Evolutionary conservation across 1,140 invertebrate genomes (phyloP).

Genomic region (Cydia splendana): DNA sequence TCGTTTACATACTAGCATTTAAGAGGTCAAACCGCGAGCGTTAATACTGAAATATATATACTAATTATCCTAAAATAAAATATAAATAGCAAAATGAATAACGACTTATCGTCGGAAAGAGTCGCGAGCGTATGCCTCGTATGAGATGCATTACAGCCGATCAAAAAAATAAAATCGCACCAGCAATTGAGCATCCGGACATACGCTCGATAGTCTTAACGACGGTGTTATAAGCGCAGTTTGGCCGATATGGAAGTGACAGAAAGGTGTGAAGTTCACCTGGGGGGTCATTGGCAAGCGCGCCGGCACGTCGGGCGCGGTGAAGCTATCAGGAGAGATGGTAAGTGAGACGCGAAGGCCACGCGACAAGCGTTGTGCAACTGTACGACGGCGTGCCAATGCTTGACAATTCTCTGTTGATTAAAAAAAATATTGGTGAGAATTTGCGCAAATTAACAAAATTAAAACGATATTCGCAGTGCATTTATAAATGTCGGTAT

Average conservation of each 20-base stretch:
- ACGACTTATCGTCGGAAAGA: background rate
- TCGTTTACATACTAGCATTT: background rate
- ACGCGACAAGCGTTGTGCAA: conserved; percentile 31
- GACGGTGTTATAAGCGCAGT: conserved; percentile 1
- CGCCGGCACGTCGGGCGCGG: conserved; percentile 26
- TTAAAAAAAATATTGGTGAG: conserved; percentile 28
- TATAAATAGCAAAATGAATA: background rate
- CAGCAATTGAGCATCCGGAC: background rate
- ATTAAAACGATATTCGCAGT: conserved; percentile 13
- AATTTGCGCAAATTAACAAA: conserved; percentile 23
- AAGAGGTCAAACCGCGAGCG: background rate
- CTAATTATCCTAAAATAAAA: background rate
- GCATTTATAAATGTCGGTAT: background rate
- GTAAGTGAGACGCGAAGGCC: conserved; percentile 31
- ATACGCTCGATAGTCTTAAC: background rate
- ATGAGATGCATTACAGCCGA: background rate
- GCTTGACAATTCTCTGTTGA: conserved; percentile 33
- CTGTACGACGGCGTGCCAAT: conserved; percentile 30
- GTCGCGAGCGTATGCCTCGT: background rate
- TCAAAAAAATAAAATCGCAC: background rate
- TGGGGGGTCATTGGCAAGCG: conserved; percentile 31
- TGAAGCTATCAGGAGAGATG: conserved; percentile 31
- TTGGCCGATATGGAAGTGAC: conserved; percentile 18
- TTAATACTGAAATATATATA: background rate
- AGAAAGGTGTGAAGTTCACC: conserved; percentile 31